These are phyloP conservation scores for Holothuria scabra DNA, from an alignment of 53 echinoderm and acorn worm genomes.

Conservation along the genomic window DNA sequence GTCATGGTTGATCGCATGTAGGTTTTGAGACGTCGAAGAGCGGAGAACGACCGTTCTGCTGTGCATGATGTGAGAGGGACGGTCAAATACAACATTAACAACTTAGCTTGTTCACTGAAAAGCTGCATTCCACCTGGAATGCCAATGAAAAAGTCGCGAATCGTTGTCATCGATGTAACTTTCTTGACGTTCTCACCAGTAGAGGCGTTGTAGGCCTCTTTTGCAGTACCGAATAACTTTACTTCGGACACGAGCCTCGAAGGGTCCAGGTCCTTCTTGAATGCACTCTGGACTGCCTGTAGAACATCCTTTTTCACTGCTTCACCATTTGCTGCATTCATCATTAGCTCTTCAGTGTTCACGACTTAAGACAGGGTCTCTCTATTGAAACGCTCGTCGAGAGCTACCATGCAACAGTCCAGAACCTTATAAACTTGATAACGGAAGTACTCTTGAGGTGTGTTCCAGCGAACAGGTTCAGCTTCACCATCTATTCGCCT, in stretches of 20 bases:
- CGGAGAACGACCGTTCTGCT: too few relatives aligned
- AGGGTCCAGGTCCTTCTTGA: conserved; percentile 26
- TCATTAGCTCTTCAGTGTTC: conserved; percentile 14
- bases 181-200: too few relatives aligned
- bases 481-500: conserved; percentile 18
- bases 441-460: conserved; percentile 29
- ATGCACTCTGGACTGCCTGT: conserved; percentile 18
- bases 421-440: conserved; percentile 31
- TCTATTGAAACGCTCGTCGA: conserved; percentile 13
- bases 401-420: conserved; percentile 28
- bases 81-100: too few relatives aligned
- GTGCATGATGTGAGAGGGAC: too few relatives aligned
- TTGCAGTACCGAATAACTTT: too few relatives aligned
- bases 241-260: conserved; percentile 31
- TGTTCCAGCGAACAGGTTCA: conserved; percentile 36
- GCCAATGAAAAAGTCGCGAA: too few relatives aligned
- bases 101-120: too few relatives aligned
- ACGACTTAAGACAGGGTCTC: conserved; percentile 5
- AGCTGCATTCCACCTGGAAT: too few relatives aligned
- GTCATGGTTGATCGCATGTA: too few relatives aligned
- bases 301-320: conserved; percentile 9
- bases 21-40: too few relatives aligned
- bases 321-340: conserved; percentile 29
- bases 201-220: too few relatives aligned
- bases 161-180: too few relatives aligned